These are phyloP conservation scores for Valencia hispanica DNA, from an alignment of 2,797 vertebrate species.

Conservation along the genomic window DNA sequence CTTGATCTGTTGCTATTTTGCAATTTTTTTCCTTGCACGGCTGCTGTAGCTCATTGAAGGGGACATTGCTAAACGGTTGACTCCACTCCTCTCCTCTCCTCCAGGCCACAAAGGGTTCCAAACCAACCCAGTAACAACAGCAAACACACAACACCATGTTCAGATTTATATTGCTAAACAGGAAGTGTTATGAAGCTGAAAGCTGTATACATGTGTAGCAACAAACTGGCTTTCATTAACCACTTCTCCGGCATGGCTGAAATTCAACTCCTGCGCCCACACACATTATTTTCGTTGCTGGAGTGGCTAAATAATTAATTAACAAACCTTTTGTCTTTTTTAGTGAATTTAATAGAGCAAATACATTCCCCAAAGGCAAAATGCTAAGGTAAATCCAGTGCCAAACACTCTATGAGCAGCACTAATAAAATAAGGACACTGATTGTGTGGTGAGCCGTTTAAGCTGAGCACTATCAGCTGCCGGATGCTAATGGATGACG, in stretches of 20 bases:
- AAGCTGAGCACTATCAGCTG: constrained; percentile 58
- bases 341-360: constrained; percentile 5
- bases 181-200: background rate
- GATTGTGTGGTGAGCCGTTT: constrained; percentile 18
- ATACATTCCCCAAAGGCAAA: background rate
- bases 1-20: background rate
- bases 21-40: background rate
- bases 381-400: background rate
- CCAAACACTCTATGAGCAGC: constrained; percentile 9
- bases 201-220: background rate
- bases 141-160: background rate
- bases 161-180: background rate
- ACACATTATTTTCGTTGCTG: background rate
- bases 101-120: background rate
- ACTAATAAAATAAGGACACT: constrained; percentile 20
- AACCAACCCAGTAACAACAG: background rate
- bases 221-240: background rate
- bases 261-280: background rate
- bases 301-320: constrained; percentile 6
- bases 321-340: constrained; percentile 2
- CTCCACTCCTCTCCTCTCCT: background rate
- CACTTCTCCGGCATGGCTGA: background rate
- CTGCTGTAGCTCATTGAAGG: background rate
- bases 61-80: background rate
- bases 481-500: constrained; percentile 61